Evolutionary conservation across 2,113 vertebrate genomes (phyloP).

Genomic region (Rallus limicola): DNA sequence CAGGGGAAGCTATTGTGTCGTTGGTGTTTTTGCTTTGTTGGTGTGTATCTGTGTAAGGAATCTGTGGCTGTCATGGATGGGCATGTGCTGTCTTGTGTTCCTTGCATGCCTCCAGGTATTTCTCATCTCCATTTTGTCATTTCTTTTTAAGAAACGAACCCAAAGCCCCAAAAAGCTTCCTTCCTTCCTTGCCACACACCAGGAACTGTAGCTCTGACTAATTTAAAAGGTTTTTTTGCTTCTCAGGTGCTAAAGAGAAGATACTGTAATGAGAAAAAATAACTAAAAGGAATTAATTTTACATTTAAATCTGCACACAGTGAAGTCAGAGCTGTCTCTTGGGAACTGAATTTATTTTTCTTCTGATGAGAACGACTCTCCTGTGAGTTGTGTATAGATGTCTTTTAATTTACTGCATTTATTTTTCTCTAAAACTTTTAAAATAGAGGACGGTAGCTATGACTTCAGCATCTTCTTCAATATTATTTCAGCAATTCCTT

Average conservation of each 20-base stretch:
- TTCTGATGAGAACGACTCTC: background rate
- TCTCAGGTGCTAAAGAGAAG: background rate
- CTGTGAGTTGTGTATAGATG: background rate
- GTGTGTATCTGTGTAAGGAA: background rate
- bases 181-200: slow-evolving; percentile 2
- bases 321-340: background rate
- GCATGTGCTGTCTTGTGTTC: slow-evolving; percentile 12
- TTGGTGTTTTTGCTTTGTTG: background rate
- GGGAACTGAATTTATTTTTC: background rate
- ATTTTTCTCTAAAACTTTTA: background rate
- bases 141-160: background rate
- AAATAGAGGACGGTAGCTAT: background rate
- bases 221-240: background rate
- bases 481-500: background rate
- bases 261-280: background rate
- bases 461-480: background rate
- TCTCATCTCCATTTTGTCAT: background rate
- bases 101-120: background rate
- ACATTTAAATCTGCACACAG: background rate
- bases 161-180: background rate
- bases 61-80: background rate
- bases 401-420: background rate
- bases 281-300: background rate
- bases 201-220: background rate
- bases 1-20: background rate